These are phyloP conservation scores for Synergus laeviventris DNA, from an alignment of 2,888 invertebrate genomes.

Conservation along the genomic window DNA sequence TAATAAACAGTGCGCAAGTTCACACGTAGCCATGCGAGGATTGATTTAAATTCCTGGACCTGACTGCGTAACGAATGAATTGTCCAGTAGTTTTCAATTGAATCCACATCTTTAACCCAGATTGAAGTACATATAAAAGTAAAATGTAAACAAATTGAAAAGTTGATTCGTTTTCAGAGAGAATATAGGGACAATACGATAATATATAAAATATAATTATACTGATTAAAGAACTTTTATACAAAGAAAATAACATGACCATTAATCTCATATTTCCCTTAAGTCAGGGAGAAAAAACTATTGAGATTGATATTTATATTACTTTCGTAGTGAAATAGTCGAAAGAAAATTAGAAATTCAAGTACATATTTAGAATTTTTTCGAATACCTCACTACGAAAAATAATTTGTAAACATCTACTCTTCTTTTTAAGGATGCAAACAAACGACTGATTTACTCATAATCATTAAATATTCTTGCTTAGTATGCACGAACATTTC, in stretches of 20 bases:
- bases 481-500: not conserved
- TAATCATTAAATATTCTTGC: conserved; percentile 20
- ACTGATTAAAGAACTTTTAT: not conserved
- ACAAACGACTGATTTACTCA: conserved; percentile 23
- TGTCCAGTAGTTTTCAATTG: conserved; percentile 23
- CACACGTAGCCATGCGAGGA: not conserved
- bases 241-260: conserved; percentile 62
- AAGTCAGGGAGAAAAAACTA: conserved; percentile 68
- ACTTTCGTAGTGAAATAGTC: conserved; percentile 43
- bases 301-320: conserved; percentile 72
- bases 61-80: conserved; percentile 3
- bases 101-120: not conserved
- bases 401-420: conserved; percentile 4
- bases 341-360: conserved; percentile 13
- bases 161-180: not conserved
- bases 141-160: not conserved
- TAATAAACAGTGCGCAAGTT: conserved; percentile 25
- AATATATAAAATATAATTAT: too few species aligned
- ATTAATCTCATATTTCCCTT: conserved; percentile 66
- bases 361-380: not conserved
- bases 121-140: not conserved
- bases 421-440: not conserved
- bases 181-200: too few species aligned
- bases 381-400: not conserved
- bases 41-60: conserved; percentile 34